Base-by-base conservation (phyloP, 2,888 invertebrate species). In the Calephelis perditalis region DNA sequence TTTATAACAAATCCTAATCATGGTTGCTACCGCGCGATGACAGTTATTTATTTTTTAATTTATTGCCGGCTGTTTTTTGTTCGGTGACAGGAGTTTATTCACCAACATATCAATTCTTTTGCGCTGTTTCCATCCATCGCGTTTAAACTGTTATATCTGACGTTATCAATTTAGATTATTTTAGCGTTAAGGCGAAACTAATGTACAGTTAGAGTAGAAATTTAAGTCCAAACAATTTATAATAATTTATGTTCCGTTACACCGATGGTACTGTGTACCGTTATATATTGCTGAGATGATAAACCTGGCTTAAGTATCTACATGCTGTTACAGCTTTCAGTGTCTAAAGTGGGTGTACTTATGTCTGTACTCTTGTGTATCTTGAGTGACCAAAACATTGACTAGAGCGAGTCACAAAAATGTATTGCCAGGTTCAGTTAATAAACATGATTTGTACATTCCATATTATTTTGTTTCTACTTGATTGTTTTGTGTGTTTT, bases 401-500 rank as follows among this genome's bases (percentile, higher is more conserved):
- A 40, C 73, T 66, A 73, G 75, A 79, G 82, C 77, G 75, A 82
- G 86, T 86, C 88, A 81, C 83, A 82, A 85, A 84, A 79, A 84
- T 90, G 88, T 91, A 88, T 86, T 88, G 90, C 89, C 92, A 92
- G 92, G 92, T 92, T 92, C 92, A 91, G 92, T 91, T 87, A 92
- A 92, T 88, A 92, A 92, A 92, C 92, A 93, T 92, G 92, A 94
- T 94, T 94, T 94, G 94, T 94, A 94, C 94, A 94, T 94, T 94
- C 94, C 94, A 94, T 93, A 92, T 92, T 93, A 92, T 91, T 93
- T 93, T 91, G 91, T 92, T 92, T 92, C 91, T 89, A 88, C 86
- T 91, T 89, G 76, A 82, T 81, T 82, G 78, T 84, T 79, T 77
- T 77, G 73, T 81, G 82, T 80, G 85, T 89, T 88, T 89, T 89